Conservation (phyloP, 2,113 vertebrate genomes). For the Capreolus pygargus region DNA sequence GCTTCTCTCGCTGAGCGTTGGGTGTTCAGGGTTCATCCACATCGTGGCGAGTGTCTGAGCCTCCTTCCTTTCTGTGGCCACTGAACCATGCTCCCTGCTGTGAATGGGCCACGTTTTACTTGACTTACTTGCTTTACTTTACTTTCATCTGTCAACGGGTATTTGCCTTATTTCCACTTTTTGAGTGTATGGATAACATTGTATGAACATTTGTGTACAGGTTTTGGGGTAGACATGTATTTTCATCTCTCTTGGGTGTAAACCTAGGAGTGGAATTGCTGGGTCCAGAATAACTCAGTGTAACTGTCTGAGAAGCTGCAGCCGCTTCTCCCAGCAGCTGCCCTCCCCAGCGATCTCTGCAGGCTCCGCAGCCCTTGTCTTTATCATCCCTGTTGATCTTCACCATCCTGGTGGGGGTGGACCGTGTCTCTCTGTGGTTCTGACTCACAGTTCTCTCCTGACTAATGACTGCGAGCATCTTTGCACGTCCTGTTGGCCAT, state of each 20-base stretch:
- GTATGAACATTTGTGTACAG: neutral
- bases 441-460: neutral
- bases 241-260: neutral
- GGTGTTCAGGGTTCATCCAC: fast-evolving
- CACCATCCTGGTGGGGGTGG: fast-evolving
- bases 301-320: neutral
- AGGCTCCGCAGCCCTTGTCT: fast-evolving
- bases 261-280: neutral
- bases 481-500: fast-evolving
- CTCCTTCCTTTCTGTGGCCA: neutral
- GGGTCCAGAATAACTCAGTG: fast-evolving
- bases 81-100: neutral
- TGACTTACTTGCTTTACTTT: neutral
- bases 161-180: too few relatives aligned
- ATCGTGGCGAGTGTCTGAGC: neutral
- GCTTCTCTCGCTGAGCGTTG: fast-evolving
- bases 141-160: neutral
- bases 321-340: neutral
- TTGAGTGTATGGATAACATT: too few relatives aligned
- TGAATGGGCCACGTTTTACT: fast-evolving
- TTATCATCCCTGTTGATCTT: neutral
- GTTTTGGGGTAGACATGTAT: neutral
- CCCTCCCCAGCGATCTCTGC: neutral
- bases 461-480: fast-evolving
- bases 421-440: neutral